Conservation (phyloP, 2,888 invertebrate species). For the Chorisops tibialis region DNA sequence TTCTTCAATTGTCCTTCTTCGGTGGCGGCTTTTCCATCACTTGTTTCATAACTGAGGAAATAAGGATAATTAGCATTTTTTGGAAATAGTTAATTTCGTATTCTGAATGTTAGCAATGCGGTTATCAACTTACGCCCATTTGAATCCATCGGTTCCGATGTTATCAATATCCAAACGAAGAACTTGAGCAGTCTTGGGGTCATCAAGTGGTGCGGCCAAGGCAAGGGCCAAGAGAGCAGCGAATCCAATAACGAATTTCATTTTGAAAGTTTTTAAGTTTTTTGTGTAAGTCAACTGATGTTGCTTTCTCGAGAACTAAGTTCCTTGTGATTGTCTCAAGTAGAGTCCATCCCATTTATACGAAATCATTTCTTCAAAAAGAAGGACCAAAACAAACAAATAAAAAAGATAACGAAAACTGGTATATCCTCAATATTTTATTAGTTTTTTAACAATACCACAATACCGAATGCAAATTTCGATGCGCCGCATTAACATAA, state of each 20-base stretch:
- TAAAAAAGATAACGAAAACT: constrained; percentile 14
- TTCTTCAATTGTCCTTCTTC: constrained; percentile 55
- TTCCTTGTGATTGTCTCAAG: neutral
- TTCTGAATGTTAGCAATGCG: no score
- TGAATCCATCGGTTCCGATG: constrained; percentile 56
- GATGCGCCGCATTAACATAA: no score
- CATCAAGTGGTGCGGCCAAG: constrained; percentile 41
- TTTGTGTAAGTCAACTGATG: no score
- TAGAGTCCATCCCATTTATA: neutral
- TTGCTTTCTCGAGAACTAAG: constrained; percentile 7
- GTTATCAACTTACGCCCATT: constrained; percentile 51
- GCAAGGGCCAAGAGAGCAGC: constrained; percentile 43
- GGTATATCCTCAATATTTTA: constrained; percentile 15
- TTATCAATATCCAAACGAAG: constrained; percentile 61
- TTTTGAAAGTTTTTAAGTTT: constrained; percentile 27
- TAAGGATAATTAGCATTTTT: neutral
- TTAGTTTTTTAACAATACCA: neutral
- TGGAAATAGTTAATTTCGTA: no score
- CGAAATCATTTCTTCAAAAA: neutral
- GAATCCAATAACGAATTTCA: constrained; percentile 46
- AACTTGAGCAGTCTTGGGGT: constrained; percentile 57
- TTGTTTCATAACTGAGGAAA: constrained; percentile 56
- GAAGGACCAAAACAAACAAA: constrained; percentile 6
- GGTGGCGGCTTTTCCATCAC: constrained; percentile 54
- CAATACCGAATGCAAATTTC: constrained; percentile 2